These are phyloP conservation scores for Monodelphis domestica DNA, from an alignment of 2,797 vertebrate species.

Conservation along the genomic window DNA sequence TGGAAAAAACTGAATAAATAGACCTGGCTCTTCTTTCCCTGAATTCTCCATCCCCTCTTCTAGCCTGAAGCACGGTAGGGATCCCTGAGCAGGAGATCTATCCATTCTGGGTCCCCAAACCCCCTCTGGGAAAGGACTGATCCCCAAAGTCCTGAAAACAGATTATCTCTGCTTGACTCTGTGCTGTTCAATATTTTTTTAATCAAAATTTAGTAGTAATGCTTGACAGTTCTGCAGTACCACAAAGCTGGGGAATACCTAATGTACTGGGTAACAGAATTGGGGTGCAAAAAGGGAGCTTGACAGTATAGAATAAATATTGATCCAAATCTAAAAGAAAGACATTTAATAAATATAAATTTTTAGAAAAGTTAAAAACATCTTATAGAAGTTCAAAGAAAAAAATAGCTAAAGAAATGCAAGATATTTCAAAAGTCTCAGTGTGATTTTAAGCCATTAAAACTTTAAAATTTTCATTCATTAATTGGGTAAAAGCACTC, in stretches of 20 bases:
- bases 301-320: background rate
- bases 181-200: background rate
- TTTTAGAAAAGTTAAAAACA: no score
- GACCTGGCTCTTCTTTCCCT: background rate
- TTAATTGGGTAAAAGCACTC: background rate
- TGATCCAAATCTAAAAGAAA: background rate
- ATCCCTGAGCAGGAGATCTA: background rate
- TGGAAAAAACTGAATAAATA: no score
- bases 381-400: background rate
- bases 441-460: background rate
- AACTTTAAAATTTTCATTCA: background rate
- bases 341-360: background rate
- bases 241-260: background rate
- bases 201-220: background rate
- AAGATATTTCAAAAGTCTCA: background rate
- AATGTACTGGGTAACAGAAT: background rate
- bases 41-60: background rate
- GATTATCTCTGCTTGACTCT: background rate
- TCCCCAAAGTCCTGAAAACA: background rate
- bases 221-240: background rate
- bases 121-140: background rate
- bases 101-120: background rate
- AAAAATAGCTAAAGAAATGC: background rate
- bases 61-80: no score
- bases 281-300: background rate